These are phyloP conservation scores for Hemiscyllium ocellatum DNA, from an alignment of 2,113 vertebrate species.

Conservation along the genomic window DNA sequence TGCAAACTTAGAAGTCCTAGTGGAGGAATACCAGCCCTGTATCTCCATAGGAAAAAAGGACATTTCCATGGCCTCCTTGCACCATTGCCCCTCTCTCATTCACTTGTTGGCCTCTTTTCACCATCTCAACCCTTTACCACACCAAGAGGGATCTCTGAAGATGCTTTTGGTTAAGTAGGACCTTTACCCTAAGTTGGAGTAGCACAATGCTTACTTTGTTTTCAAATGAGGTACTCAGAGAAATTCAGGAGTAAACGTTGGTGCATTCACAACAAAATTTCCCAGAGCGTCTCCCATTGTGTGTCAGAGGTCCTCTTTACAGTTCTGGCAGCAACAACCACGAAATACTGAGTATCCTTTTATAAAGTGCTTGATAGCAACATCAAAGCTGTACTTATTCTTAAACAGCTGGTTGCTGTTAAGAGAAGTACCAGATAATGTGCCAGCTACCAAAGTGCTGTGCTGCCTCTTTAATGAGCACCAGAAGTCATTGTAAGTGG, in stretches of 20 bases:
- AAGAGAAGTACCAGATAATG: not conserved
- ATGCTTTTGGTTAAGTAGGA: not conserved
- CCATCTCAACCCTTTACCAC: not conserved
- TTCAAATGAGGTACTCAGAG: not conserved
- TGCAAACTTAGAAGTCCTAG: not conserved
- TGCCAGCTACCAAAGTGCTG: not conserved
- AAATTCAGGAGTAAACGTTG: not conserved
- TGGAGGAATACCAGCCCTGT: not conserved
- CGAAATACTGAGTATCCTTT: not conserved
- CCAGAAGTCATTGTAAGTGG: not conserved
- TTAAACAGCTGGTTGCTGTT: not conserved
- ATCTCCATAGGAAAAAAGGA: not conserved
- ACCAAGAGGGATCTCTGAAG: not conserved
- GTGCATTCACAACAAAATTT: not conserved
- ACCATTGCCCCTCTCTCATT: not conserved
- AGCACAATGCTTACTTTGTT: not conserved
- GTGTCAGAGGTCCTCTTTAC: not conserved
- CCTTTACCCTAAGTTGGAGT: not conserved
- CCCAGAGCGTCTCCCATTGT: not conserved
- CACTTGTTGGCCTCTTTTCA: not conserved
- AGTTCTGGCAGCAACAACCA: not conserved
- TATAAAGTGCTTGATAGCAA: not conserved
- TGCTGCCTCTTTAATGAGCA: not conserved
- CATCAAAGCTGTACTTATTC: not conserved
- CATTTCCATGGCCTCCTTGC: not conserved